A percentile compares a stretch with the other conserved stretches of the same genome.
Conservation (phyloP, 1,140 invertebrate genomes). For the Aphis gossypii region DNA sequence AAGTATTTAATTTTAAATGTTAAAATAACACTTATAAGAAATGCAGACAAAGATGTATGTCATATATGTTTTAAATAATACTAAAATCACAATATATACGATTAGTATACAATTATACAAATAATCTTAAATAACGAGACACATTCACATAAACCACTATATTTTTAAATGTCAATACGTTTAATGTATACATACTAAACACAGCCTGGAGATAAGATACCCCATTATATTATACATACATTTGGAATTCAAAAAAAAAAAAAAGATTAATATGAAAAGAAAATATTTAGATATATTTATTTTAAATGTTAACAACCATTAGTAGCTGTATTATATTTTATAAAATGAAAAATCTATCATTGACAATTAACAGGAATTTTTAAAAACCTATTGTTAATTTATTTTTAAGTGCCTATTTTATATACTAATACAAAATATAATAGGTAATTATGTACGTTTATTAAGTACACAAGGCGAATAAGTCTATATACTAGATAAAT, state of each 20-base stretch:
- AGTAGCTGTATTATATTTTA: neutral
- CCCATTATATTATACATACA: neutral
- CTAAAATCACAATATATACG: neutral
- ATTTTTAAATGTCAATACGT: conserved; percentile 8
- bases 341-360: neutral
- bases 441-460: neutral
- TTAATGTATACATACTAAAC: neutral
- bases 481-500: neutral
- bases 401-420: neutral
- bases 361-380: neutral
- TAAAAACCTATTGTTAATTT: neutral
- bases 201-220: neutral
- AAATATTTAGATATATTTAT: neutral
- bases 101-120: neutral
- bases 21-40: neutral
- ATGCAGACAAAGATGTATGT: neutral
- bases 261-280: neutral
- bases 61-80: neutral
- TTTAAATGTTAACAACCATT: neutral
- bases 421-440: neutral
- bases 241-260: neutral
- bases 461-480: neutral
- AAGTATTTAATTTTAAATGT: neutral
- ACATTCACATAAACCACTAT: neutral
- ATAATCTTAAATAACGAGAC: neutral